A percentile compares a stretch with the other conserved stretches of the same genome.
These are phyloP conservation scores for Columba guinea DNA, from an alignment of 2,797 vertebrate genomes.

Conservation along the genomic window DNA sequence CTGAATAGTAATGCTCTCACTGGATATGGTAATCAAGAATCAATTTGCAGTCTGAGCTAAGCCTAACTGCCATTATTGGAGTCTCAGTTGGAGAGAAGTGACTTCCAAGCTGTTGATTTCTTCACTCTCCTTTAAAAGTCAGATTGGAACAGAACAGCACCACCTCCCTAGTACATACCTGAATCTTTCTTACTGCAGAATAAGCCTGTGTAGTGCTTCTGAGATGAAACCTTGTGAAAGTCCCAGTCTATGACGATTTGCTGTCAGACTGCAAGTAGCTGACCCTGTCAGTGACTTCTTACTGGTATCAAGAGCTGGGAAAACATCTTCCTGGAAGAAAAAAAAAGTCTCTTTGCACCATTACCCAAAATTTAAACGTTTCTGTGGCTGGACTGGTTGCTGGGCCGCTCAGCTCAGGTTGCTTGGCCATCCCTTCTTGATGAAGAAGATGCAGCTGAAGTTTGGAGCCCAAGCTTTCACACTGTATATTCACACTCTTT, in stretches of 20 bases:
- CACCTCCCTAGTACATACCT: background rate
- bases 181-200: background rate
- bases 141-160: background rate
- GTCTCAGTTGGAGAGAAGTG: background rate
- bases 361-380: conserved; percentile 22
- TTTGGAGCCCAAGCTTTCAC: background rate
- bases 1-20: conserved; percentile 28
- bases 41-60: conserved; percentile 10
- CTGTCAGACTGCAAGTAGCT: conserved; percentile 24
- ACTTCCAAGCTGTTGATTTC: conserved; percentile 19
- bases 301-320: conserved; percentile 12
- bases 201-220: background rate
- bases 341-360: background rate
- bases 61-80: background rate
- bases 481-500: background rate
- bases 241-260: conserved; percentile 10
- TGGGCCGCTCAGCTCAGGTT: background rate
- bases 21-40: conserved; percentile 35
- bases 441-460: background rate
- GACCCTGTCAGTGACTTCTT: background rate
- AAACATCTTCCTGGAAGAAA: conserved; percentile 25
- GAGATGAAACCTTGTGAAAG: background rate
- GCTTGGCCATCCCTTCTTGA: background rate
- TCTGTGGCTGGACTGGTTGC: background rate
- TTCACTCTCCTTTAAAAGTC: conserved; percentile 11